phyloP scores from a whole-genome alignment of 2,888 invertebrate genomes.

The Drosophila conformis region DNA sequence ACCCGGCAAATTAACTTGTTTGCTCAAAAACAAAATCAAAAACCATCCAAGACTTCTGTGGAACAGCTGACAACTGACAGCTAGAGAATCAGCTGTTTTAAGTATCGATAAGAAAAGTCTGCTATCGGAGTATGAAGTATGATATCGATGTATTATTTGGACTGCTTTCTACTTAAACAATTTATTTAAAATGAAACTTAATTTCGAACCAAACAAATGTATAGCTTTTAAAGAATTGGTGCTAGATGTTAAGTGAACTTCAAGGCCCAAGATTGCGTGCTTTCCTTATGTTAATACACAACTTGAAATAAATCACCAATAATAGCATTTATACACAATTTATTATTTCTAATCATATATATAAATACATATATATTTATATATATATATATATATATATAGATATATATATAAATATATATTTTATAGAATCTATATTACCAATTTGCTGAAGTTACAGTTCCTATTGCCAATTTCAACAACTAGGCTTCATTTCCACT shows the following conservation, averaged over 20 bases:
- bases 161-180: background rate
- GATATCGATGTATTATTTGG: slow-evolving; percentile 4
- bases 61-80: slow-evolving; percentile 25
- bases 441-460: slow-evolving; percentile 53
- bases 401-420: slow-evolving; percentile 17
- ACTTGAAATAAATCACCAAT: slow-evolving; percentile 10
- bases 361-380: slow-evolving; percentile 42
- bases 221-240: background rate
- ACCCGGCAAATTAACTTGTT: background rate
- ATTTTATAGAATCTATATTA: slow-evolving; percentile 43
- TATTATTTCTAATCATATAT: slow-evolving; percentile 62
- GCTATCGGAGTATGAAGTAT: background rate
- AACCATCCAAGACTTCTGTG: background rate
- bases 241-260: background rate
- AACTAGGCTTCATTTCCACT: slow-evolving; percentile 63
- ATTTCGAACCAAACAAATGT: background rate
- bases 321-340: slow-evolving; percentile 68
- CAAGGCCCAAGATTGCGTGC: background rate
- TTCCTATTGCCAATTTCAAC: slow-evolving; percentile 48
- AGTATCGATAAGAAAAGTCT: background rate
- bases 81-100: slow-evolving; percentile 4
- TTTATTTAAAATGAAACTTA: background rate
- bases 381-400: slow-evolving; percentile 15
- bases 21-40: background rate
- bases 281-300: background rate